A percentile compares a stretch with the other conserved stretches of the same genome.
phyloP scores from a whole-genome alignment of 2,797 vertebrate genomes.

The Enteromius unitaeniatus region DNA sequence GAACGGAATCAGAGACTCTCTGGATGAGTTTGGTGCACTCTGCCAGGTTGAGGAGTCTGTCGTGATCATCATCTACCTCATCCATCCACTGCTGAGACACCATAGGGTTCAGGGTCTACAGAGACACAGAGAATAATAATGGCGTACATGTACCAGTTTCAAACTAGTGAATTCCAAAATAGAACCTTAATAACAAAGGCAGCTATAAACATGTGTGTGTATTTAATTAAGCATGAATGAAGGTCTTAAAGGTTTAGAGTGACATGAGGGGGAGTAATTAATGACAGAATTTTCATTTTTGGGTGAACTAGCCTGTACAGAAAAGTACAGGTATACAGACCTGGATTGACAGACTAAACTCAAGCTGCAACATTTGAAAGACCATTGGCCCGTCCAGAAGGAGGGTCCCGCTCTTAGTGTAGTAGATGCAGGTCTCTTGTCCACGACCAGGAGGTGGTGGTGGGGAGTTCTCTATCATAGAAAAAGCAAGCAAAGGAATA shows the following conservation, averaged over 20 bases:
- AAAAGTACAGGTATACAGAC: conserved; percentile 26
- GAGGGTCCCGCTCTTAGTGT: conserved; percentile 39
- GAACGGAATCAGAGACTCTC: conserved; percentile 3
- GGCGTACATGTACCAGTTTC: background rate
- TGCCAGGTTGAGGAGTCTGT: conserved; percentile 18
- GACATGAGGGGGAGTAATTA: background rate
- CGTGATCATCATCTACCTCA: conserved; percentile 7
- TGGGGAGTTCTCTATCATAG: background rate
- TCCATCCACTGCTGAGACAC: conserved; percentile 3
- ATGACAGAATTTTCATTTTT: background rate
- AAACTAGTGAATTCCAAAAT: background rate
- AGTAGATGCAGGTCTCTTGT: conserved; percentile 32
- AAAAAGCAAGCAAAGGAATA: background rate
- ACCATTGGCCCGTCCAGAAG: conserved; percentile 10
- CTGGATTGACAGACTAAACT: conserved; percentile 34
- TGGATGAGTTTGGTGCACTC: conserved; percentile 44
- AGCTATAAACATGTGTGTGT: background rate
- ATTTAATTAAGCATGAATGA: background rate
- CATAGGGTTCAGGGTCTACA: conserved; percentile 34
- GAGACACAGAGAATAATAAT: conserved; percentile 8
- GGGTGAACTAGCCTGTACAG: background rate
- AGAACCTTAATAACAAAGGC: background rate
- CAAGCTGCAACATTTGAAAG: conserved; percentile 34
- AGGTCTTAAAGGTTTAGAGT: background rate
- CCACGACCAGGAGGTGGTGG: background rate